Base-by-base conservation (phyloP, 2,888 invertebrate species). In the Lacanobia wlatinum region DNA sequence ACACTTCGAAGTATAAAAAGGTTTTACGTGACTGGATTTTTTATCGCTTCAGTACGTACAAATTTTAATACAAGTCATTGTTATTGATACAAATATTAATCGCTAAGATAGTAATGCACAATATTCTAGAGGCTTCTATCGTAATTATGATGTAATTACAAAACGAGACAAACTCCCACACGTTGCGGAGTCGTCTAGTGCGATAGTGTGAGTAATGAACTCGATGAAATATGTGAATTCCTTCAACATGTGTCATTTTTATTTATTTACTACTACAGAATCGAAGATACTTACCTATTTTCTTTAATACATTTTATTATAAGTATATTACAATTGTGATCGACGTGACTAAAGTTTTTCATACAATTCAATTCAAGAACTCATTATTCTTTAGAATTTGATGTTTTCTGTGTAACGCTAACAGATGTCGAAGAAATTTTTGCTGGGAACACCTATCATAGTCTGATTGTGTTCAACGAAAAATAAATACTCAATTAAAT, bases 171-270 rank as follows among this genome's bases (percentile, higher is more conserved):
- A 60, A 52, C 62, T 65, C 73, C 70, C 69, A 79, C 77, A 78
- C 62, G 74, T 52, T 10, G 56, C 18, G 10, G 34, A 34, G 56
- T 28, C 59, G 77, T 84, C 74, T 81, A 73, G 69, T 61, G 23
- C 62, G 59, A 74, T 67, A 74, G 71, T 77, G 67, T 83, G 79
- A 80, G 75, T 86, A 80, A 82, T 76, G 50, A 59, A 76, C 61
- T 75, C 62, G 48, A 69, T 69, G 70, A 79, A 81, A 76, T 78
- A 76, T 73, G 64, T 55, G 63, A 76, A 83, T 80, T 63, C 70
- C 66, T 79, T 58, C n/a, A 53, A 55, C 16, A 78, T 87, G 87
- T 16, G 70, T 86, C 85, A 87, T 70, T 62, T 78, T 58, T 81
- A 74, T 83, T 80, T 78, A 75, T 75, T 74, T 64, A 71, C 68